Conservation (phyloP, 2,797 vertebrate genomes). For the Spondyliosoma cantharus region DNA sequence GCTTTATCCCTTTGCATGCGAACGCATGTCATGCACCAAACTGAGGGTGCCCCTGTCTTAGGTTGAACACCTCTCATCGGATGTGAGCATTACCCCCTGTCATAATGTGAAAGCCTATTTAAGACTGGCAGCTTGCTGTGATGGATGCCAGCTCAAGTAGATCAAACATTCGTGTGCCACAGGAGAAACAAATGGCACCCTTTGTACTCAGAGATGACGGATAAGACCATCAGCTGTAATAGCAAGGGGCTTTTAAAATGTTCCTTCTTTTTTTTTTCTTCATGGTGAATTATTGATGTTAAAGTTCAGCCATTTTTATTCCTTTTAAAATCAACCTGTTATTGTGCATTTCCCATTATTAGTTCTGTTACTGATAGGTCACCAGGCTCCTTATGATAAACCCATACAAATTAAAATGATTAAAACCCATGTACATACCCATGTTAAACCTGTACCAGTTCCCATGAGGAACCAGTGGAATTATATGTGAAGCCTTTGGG, state of each 20-base stretch:
- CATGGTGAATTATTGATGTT: slow-evolving; percentile 60
- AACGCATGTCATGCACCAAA: slow-evolving; percentile 31
- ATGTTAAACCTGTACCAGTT: no score
- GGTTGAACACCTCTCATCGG: slow-evolving; percentile 35
- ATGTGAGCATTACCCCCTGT: slow-evolving; percentile 59
- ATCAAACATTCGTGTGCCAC: slow-evolving; percentile 60
- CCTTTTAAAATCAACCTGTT: slow-evolving; percentile 36
- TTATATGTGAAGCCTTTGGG: no score
- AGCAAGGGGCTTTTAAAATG: slow-evolving; percentile 40
- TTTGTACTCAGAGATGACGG: slow-evolving; percentile 52
- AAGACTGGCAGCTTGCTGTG: slow-evolving; percentile 56
- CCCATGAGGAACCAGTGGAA: no score
- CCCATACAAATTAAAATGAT: no score
- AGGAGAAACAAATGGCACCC: slow-evolving; percentile 60
- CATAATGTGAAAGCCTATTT: slow-evolving; percentile 61
- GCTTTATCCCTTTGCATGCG: slow-evolving; percentile 50
- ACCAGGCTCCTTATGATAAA: slow-evolving; percentile 9
- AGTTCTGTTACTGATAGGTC: slow-evolving; percentile 39
- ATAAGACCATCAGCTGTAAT: slow-evolving; percentile 57
- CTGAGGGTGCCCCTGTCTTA: slow-evolving; percentile 33
- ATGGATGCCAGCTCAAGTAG: slow-evolving; percentile 65
- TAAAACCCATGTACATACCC: no score
- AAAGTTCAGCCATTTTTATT: slow-evolving; percentile 17
- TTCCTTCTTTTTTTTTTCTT: not conserved
- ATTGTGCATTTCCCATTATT: slow-evolving; percentile 13